Evolutionary conservation across 2,797 vertebrate species (phyloP).

Genomic region (Rhinogobio ventralis): DNA sequence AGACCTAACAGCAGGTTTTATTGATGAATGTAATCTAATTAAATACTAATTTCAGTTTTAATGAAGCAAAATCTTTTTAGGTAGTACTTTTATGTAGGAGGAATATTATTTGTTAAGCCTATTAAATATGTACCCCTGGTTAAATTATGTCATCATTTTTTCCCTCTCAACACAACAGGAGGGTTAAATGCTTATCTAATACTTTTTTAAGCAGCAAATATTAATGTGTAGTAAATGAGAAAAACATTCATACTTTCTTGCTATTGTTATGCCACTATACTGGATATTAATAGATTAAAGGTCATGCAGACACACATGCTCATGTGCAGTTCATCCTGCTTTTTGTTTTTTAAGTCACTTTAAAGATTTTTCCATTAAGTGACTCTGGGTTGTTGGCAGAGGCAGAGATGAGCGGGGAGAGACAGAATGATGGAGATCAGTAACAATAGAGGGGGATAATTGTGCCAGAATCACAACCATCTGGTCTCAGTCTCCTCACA

Average conservation of each 20-base stretch:
- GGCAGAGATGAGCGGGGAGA: constrained; percentile 48
- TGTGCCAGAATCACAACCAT: constrained; percentile 67
- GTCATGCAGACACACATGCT: not conserved
- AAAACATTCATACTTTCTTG: not conserved
- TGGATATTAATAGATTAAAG: constrained; percentile 33
- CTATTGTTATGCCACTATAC: not conserved
- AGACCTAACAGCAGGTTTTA: not conserved
- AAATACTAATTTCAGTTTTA: not conserved
- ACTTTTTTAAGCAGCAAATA: not conserved
- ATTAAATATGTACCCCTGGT: not conserved
- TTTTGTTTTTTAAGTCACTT: constrained; percentile 34
- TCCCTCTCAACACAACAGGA: too few species aligned
- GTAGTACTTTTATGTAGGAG: constrained; percentile 1
- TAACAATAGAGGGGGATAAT: constrained; percentile 66
- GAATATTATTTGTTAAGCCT: not conserved
- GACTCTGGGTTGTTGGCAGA: constrained; percentile 37
- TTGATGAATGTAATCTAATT: not conserved
- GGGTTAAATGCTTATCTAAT: not conserved
- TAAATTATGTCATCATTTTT: not conserved
- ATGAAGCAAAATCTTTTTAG: not conserved
- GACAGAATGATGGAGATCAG: constrained; percentile 60
- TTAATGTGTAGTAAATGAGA: not conserved
- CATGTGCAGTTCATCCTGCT: not conserved
- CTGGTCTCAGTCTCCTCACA: constrained; percentile 68
- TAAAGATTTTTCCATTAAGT: constrained; percentile 54